These are phyloP conservation scores for Alviniconcha strummeri DNA, from an alignment of 2,888 invertebrate genomes.

Conservation along the genomic window DNA sequence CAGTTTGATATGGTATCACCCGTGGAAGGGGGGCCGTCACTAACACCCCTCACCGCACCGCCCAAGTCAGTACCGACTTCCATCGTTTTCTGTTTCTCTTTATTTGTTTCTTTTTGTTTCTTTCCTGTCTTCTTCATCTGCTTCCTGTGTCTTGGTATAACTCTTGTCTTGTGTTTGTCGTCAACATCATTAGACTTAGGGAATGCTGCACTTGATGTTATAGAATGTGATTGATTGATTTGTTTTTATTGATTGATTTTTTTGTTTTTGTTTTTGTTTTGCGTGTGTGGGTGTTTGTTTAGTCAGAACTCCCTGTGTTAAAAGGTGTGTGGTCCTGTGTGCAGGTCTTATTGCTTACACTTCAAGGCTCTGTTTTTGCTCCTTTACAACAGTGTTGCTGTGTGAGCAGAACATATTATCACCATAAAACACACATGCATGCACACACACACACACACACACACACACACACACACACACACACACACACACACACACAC, in stretches of 20 bases:
- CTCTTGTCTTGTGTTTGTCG: not conserved
- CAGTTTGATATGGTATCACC: constrained; percentile 74
- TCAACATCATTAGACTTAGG: not conserved
- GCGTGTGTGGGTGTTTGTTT: too few species aligned
- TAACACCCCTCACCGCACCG: constrained; percentile 64
- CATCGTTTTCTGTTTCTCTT: not conserved
- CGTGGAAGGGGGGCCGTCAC: constrained; percentile 59
- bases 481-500: too few species aligned
- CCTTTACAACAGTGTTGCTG: too few species aligned
- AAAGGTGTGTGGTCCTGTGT: too few species aligned
- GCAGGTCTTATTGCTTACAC: too few species aligned
- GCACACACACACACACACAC: too few species aligned
- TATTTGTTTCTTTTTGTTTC: not conserved
- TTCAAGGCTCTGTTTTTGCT: too few species aligned
- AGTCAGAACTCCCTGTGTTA: too few species aligned
- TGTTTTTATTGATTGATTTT: not conserved
- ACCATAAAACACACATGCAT: too few species aligned
- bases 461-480: too few species aligned
- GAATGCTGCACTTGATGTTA: not conserved
- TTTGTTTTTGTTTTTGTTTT: not conserved
- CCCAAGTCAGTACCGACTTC: constrained; percentile 66
- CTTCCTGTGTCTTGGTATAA: not conserved
- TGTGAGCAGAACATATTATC: too few species aligned
- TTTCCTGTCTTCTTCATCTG: not conserved
- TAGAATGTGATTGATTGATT: not conserved